Conservation (phyloP, 2,888 invertebrate species). For the Tinea trinotella region DNA sequence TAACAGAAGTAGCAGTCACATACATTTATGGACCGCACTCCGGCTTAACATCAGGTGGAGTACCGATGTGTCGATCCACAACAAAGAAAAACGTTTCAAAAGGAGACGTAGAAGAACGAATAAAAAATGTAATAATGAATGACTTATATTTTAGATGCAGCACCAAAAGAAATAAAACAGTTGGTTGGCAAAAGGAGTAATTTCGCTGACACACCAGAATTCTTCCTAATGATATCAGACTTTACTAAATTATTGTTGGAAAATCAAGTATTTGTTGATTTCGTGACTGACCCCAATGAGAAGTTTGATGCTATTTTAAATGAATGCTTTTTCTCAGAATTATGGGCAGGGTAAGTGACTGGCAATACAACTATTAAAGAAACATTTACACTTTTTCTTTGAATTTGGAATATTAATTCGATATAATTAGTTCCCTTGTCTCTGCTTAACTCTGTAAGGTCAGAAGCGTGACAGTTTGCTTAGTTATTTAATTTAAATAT, state of each 20-base stretch:
- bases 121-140: not conserved
- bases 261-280: not conserved
- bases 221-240: not conserved
- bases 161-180: not conserved
- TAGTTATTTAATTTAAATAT: no score
- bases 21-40: no score
- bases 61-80: no score
- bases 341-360: conserved; percentile 33
- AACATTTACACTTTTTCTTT: not conserved
- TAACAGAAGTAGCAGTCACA: no score
- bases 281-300: conserved; percentile 30
- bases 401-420: not conserved
- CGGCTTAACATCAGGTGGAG: no score
- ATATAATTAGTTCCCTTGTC: no score
- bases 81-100: no score
- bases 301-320: conserved; percentile 39
- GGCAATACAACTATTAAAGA: no score
- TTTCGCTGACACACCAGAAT: conserved; percentile 3
- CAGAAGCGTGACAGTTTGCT: no score
- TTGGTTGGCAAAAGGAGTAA: not conserved
- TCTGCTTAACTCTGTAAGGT: no score
- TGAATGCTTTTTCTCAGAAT: conserved; percentile 41
- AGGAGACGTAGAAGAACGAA: not conserved
- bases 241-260: not conserved
- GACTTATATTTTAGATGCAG: not conserved